Evolutionary conservation across 2,113 vertebrate species (phyloP).

Genomic region (Galemys pyrenaicus): DNA sequence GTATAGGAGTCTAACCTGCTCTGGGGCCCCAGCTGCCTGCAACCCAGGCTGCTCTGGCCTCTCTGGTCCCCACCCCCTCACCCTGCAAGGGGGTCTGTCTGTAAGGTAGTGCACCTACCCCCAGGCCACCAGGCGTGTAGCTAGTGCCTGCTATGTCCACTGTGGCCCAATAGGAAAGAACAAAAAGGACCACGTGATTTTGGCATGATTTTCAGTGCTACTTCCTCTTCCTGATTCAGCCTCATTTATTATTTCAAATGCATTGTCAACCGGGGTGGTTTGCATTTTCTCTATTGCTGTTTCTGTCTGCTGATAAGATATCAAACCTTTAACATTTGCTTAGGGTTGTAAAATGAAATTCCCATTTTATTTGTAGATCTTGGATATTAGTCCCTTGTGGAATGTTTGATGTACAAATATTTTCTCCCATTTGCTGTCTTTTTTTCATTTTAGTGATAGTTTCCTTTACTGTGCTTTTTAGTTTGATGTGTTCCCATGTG

Average conservation of each 20-base stretch:
- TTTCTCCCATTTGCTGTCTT: too few relatives aligned
- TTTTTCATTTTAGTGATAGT: too few relatives aligned
- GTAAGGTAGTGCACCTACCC: too few relatives aligned
- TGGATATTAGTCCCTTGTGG: too few relatives aligned
- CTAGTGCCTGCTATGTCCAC: accelerated
- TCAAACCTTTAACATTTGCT: not conserved
- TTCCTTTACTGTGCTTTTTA: too few relatives aligned
- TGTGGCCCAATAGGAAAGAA: not conserved
- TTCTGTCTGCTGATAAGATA: not conserved
- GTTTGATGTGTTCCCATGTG: too few relatives aligned
- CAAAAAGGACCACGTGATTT: accelerated
- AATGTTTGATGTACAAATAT: too few relatives aligned
- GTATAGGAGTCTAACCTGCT: accelerated
- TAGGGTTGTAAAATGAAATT: not conserved
- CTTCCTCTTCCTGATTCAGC: not conserved
- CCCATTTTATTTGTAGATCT: not conserved
- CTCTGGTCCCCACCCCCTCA: not conserved
- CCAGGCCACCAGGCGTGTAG: too few relatives aligned
- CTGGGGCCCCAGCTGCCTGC: not conserved
- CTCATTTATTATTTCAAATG: not conserved
- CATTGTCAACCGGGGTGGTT: accelerated
- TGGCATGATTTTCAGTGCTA: accelerated
- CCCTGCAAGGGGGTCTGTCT: not conserved
- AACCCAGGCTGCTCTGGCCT: not conserved
- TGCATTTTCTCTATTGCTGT: accelerated